Evolutionary conservation across 2,888 invertebrate genomes (phyloP).

Genomic region (Hypercompe scribonia): DNA sequence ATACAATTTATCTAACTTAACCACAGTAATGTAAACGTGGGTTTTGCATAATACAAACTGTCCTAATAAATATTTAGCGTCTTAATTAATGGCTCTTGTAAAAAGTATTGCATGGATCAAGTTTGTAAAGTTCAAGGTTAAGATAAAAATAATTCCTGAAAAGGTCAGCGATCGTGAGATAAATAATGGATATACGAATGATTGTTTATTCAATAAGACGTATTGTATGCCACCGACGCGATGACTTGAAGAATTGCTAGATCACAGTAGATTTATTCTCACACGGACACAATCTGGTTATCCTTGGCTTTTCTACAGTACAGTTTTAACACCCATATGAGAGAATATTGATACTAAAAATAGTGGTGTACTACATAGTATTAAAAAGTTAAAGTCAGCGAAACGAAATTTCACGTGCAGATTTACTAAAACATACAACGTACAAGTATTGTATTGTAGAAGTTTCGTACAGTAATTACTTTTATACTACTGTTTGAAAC

Average conservation of each 20-base stretch:
- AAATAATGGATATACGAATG: neutral
- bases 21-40: neutral
- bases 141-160: neutral
- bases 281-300: neutral
- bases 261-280: neutral
- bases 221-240: neutral
- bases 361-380: too few species aligned
- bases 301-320: neutral
- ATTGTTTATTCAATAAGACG: neutral
- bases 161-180: neutral
- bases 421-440: too few species aligned
- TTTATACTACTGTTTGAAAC: neutral
- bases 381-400: too few species aligned
- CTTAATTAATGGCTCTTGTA: neutral
- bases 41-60: neutral
- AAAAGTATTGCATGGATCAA: neutral
- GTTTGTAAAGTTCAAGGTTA: constrained; percentile 3
- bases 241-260: neutral
- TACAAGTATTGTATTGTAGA: too few species aligned
- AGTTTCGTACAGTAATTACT: neutral
- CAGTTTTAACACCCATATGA: neutral
- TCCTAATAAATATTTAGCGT: neutral
- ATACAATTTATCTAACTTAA: neutral
- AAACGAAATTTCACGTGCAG: neutral
- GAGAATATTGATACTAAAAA: neutral